phyloP scores from a whole-genome alignment of 1,140 invertebrate species.

The Anastatus disparis region DNA sequence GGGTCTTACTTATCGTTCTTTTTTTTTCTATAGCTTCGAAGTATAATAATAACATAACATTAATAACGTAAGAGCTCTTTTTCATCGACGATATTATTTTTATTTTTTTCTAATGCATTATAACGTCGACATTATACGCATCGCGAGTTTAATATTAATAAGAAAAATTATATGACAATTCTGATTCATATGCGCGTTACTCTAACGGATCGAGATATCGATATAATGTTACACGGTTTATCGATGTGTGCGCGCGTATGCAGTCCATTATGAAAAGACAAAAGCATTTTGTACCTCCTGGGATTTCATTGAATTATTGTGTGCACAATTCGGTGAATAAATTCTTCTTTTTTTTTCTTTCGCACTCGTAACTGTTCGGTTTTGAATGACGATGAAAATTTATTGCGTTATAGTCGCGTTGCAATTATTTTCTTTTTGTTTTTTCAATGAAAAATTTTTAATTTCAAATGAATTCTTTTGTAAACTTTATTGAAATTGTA shows the following conservation, averaged over 20 bases:
- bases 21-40: too few relatives aligned
- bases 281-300: neutral
- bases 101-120: too few relatives aligned
- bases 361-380: neutral
- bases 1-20: too few relatives aligned
- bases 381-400: neutral
- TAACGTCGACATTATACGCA: too few relatives aligned
- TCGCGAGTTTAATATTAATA: neutral
- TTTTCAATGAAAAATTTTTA: neutral
- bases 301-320: constrained; percentile 1
- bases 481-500: neutral
- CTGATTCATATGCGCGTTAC: too few relatives aligned
- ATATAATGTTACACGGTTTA: neutral
- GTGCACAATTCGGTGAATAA: neutral
- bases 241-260: too few relatives aligned
- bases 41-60: too few relatives aligned
- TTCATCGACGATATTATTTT: too few relatives aligned
- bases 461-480: neutral
- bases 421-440: neutral
- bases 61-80: too few relatives aligned
- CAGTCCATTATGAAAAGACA: neutral
- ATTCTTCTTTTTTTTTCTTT: neutral
- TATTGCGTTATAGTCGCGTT: neutral
- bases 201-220: neutral
- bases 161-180: neutral